A percentile compares a stretch with the other conserved stretches of the same genome.
These are phyloP conservation scores for Aurelia coerulea DNA, from an alignment of 30 jellyfish, hydroid and myxozoan genomes.

Conservation along the genomic window DNA sequence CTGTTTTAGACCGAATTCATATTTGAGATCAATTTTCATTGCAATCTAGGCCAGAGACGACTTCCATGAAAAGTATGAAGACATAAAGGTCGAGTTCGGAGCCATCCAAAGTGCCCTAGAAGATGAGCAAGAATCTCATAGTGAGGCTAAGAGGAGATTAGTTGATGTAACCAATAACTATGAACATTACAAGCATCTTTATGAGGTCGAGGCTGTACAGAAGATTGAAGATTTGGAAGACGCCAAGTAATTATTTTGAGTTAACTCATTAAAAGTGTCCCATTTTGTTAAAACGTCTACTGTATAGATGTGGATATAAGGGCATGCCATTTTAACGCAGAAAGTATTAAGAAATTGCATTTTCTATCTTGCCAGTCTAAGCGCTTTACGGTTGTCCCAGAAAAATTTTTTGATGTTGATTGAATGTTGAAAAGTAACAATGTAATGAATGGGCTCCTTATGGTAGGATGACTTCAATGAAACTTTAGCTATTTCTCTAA, in stretches of 20 bases:
- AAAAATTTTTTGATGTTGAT: too few relatives aligned
- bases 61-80: conserved; percentile 51
- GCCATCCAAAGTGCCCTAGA: conserved; percentile 51
- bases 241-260: conserved; percentile 22
- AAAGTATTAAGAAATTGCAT: too few relatives aligned
- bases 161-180: conserved; percentile 57
- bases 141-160: conserved; percentile 45
- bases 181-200: conserved; percentile 63
- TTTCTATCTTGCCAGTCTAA: too few relatives aligned
- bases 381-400: too few relatives aligned
- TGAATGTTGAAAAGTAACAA: too few relatives aligned
- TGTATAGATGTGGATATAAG: too few relatives aligned
- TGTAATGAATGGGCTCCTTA: too few relatives aligned
- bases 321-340: too few relatives aligned
- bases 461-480: too few relatives aligned
- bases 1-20: neutral
- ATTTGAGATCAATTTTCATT: neutral
- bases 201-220: conserved; percentile 82
- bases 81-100: conserved; percentile 38
- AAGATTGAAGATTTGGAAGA: conserved; percentile 72
- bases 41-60: conserved; percentile 44
- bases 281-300: too few relatives aligned
- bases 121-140: conserved; percentile 66
- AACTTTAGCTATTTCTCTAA: too few relatives aligned
- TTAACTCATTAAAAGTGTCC: too few relatives aligned